A percentile compares a stretch with the other conserved stretches of the same genome.
Conservation (phyloP, 2,888 invertebrate genomes). For the Leptinotarsa juncta region DNA sequence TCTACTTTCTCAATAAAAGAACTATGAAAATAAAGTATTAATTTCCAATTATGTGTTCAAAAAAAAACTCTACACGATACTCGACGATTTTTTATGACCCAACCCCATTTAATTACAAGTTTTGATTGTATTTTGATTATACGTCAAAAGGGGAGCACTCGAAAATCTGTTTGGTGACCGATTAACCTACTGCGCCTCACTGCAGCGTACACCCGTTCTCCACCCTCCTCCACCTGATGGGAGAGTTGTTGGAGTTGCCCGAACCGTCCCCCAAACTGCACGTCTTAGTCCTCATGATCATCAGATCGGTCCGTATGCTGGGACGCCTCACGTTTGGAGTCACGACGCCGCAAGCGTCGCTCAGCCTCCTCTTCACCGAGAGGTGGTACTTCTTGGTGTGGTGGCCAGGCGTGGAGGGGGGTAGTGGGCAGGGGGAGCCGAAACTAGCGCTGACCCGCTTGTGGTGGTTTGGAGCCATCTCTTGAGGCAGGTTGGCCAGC, state of each 20-base stretch:
- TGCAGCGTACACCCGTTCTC: slow-evolving; percentile 58
- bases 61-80: neutral
- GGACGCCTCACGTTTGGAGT: slow-evolving; percentile 90
- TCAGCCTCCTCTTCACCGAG: slow-evolving; percentile 83
- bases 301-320: slow-evolving; percentile 87
- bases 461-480: slow-evolving; percentile 91
- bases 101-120: neutral
- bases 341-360: slow-evolving; percentile 89
- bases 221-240: slow-evolving; percentile 56
- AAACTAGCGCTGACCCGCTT: slow-evolving; percentile 82
- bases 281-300: slow-evolving; percentile 88
- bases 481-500: slow-evolving; percentile 84
- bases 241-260: slow-evolving; percentile 69
- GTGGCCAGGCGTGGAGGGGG: slow-evolving; percentile 74
- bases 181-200: slow-evolving; percentile 40
- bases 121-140: slow-evolving; percentile 18
- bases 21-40: too few relatives aligned
- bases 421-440: slow-evolving; percentile 80
- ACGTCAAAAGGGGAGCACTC: neutral
- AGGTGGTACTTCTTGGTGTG: slow-evolving; percentile 81
- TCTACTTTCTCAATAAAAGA: too few relatives aligned
- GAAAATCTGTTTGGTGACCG: neutral
- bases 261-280: slow-evolving; percentile 78
- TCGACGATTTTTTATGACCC: neutral
- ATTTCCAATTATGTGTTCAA: neutral